Base-by-base conservation (phyloP, 2,888 invertebrate species). In the Nemurella pictetii region DNA sequence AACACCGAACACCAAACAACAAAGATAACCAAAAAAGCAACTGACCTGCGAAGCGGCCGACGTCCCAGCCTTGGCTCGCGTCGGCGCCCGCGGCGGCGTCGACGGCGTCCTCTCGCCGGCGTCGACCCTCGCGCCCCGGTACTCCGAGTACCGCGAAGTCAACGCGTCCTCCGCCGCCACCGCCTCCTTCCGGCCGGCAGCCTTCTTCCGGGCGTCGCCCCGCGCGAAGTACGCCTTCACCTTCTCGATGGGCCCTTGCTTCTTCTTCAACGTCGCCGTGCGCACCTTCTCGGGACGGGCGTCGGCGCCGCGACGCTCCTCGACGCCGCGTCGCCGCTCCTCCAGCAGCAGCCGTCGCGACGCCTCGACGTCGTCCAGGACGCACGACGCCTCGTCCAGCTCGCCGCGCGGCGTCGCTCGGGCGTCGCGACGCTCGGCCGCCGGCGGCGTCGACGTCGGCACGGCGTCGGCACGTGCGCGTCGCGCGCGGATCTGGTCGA, bases 181-280 rank as follows among this genome's bases (percentile, higher is more conserved):
- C 5, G 81, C 75, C 78, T 77, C 32, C 80, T 86, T 85, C 28
- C 29, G 1, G 55, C 55, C 84, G 72, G 83, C 89, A 89, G 92
- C 93, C 87, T 92, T 92, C 87, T 93, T 93, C 89, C 93, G 93
- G 90, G 93, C 93, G 91, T 92, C 92, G 90, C 93, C 92, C 89
- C 94, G 92, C 88, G 93, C 94, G 91, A 96, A 96, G 88, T 96
- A 92, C 90, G 95, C 95, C 89, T 95, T 96, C 87, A 95, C 92
- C 92, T 94, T 95, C 90, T 95, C 95, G 88, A 95, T 92, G 88
- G 94, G 93, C 90, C 95, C 94, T 88, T 93, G 91, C 89, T 94
- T 95, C 90, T 95, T 95, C 85, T 92, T 85, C 74, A n/a, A 27
- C 35, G 28, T 82, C 84, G 74, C 77, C 81, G 26, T 55, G 27